A percentile compares a stretch with the other conserved stretches of the same genome.
These are phyloP conservation scores for Rotaria macrura DNA, from an alignment of 2,888 invertebrate species.

Conservation along the genomic window DNA sequence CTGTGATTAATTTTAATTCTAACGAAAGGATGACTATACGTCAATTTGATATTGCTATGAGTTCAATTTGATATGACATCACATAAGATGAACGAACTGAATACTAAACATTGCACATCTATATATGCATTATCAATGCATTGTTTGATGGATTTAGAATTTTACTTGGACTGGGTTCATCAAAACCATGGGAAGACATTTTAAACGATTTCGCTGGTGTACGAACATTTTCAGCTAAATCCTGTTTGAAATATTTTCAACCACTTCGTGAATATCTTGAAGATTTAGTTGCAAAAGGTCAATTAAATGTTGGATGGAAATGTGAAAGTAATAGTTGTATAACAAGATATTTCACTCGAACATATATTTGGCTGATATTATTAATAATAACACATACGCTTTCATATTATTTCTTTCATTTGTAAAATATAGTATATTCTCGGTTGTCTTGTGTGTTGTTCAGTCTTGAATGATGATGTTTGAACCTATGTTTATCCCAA, in stretches of 20 bases:
- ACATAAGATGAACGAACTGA: too few relatives aligned
- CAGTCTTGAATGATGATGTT: neutral
- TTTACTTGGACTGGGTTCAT: constrained; percentile 27
- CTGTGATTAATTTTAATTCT: too few relatives aligned
- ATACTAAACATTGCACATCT: too few relatives aligned
- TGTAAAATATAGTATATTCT: neutral
- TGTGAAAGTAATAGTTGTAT: neutral
- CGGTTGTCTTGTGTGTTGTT: neutral
- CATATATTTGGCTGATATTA: neutral
- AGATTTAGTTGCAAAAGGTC: neutral
- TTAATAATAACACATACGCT: neutral
- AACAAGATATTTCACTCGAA: neutral
- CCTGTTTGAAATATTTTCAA: constrained; percentile 30
- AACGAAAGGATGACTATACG: too few relatives aligned
- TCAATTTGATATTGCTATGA: too few relatives aligned
- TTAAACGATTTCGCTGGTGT: constrained; percentile 26
- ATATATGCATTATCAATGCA: too few relatives aligned
- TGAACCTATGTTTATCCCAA: neutral
- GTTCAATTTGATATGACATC: too few relatives aligned
- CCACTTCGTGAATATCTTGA: constrained; percentile 26
- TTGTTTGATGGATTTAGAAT: neutral
- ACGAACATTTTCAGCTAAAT: constrained; percentile 23
- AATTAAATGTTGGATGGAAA: constrained; percentile 17
- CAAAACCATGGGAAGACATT: constrained; percentile 24
- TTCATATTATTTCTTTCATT: neutral